Evolutionary conservation across 2,797 vertebrate genomes (phyloP), one percentile per base, ranked within the genome.

Genomic region (Sciurus vulgaris): DNA sequence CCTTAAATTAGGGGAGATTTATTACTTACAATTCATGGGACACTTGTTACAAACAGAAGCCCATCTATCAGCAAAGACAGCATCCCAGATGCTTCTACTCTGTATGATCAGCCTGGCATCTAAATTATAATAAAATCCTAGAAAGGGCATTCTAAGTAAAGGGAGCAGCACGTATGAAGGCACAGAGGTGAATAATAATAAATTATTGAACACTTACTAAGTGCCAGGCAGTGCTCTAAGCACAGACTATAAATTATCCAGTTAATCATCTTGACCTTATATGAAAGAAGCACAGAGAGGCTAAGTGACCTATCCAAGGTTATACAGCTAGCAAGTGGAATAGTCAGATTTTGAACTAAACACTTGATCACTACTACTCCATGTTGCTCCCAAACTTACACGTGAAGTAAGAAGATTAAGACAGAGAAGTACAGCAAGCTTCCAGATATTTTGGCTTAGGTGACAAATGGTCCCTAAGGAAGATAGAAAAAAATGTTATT

Each of bases 21-120:
- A 96, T 94, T 89, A n/a, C 63, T 89, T 87, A 89, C 77, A 95
- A 95, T 78, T 93, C 93, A 78, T 85, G 87, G 89, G 83, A 84
- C 65, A 85, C n/a, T 94, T 82, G 44, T 93, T 95, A 90, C 8
- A 94, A 77, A 73, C 69, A 86, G 90, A 96, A 91, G n/a, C 28
- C 5, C 56, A 92, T 95, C 86, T 93, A 74, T 97, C 96, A 97
- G 84, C 85, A 91, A 87, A 91, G 96, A 91, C 83, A 96, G 74
- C 74, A 96, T 91, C 51, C 94, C 97, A 97, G 94, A 95, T 97
- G 96, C 67, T 81, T 79, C 79, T 93, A 35, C 76, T 89, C 7
- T 84, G 9, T 89, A 22, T 35, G 49, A 85, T 97, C 83, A 96
- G 17, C 56, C 33, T 89, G 76, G 79, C 35, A 78, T 85, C 79